These are phyloP conservation scores for Drusus annulatus DNA, from an alignment of 1,140 invertebrate genomes.

Conservation along the genomic window DNA sequence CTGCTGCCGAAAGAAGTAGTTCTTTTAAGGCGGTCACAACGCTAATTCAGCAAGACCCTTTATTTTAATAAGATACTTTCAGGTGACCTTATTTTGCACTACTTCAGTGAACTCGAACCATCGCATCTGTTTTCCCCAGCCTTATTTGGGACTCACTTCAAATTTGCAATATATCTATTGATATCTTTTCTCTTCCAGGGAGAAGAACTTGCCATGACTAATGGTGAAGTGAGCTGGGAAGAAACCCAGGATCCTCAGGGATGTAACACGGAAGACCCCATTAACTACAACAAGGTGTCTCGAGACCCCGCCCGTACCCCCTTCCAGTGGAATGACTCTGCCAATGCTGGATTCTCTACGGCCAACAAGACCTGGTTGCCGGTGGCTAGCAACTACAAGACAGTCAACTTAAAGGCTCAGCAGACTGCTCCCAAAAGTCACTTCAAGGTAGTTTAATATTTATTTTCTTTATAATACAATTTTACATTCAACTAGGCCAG, in stretches of 20 bases:
- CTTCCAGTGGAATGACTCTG: conserved; percentile 81
- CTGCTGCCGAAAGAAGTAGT: no score
- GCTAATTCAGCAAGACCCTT: neutral
- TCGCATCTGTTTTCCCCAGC: neutral
- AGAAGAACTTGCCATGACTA: conserved; percentile 59
- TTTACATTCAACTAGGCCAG: no score
- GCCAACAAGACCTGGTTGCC: conserved; percentile 77
- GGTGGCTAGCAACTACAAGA: conserved; percentile 72
- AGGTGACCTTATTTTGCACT: no score
- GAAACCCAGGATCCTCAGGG: conserved; percentile 67
- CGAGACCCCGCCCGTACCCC: conserved; percentile 82
- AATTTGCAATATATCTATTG: neutral
- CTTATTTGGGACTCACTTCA: neutral
- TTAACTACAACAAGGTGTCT: conserved; percentile 64
- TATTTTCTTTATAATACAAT: no score
- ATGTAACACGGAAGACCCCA: conserved; percentile 63
- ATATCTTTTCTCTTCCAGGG: conserved; percentile 35
- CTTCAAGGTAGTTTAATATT: conserved; percentile 59
- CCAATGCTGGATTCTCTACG: conserved; percentile 79
- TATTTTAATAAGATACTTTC: no score
- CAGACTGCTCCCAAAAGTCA: conserved; percentile 61
- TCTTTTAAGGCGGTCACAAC: no score
- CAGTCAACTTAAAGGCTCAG: conserved; percentile 70
- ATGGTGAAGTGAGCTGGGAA: conserved; percentile 59
- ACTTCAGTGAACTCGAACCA: no score